A percentile compares a stretch with the other conserved stretches of the same genome.
These are phyloP conservation scores for Eristalis pertinax DNA, from an alignment of 2,888 invertebrate species.

Conservation along the genomic window DNA sequence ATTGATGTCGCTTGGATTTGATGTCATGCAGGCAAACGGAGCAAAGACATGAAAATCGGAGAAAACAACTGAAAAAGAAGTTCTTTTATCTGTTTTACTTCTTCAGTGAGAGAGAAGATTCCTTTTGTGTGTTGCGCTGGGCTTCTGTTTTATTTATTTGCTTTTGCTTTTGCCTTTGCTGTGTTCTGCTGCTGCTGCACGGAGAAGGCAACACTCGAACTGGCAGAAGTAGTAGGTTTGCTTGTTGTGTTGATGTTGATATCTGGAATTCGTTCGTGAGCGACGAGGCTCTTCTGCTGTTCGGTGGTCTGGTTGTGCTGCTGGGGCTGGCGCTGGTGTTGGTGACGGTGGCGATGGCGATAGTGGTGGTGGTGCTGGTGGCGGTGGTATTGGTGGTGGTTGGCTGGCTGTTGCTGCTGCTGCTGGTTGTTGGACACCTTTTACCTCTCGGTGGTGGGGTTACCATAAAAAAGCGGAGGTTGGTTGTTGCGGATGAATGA, in stretches of 20 bases:
- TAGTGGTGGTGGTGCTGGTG: background rate
- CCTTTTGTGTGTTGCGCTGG: constrained; percentile 35
- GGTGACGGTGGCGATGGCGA: background rate
- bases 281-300: background rate
- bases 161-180: constrained; percentile 7
- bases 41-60: constrained; percentile 1
- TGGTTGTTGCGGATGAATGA: constrained; percentile 59
- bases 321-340: no score
- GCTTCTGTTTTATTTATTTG: constrained; percentile 58
- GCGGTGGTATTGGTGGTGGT: constrained; percentile 38
- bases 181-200: constrained; percentile 15
- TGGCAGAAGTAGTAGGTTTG: constrained; percentile 29
- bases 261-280: constrained; percentile 36
- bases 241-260: constrained; percentile 47
- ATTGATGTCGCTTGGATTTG: constrained; percentile 67
- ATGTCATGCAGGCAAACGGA: constrained; percentile 45
- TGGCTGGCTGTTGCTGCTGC: constrained; percentile 65
- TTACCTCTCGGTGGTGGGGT: constrained; percentile 53
- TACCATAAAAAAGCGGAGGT: constrained; percentile 50
- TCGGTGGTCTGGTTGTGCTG: no score
- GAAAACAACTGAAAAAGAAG: background rate
- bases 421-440: constrained; percentile 65
- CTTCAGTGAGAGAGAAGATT: constrained; percentile 39
- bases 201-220: constrained; percentile 65
- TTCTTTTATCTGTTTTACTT: constrained; percentile 62